Evolutionary conservation across 2,113 vertebrate genomes (phyloP).

Genomic region (Puma concolor): DNA sequence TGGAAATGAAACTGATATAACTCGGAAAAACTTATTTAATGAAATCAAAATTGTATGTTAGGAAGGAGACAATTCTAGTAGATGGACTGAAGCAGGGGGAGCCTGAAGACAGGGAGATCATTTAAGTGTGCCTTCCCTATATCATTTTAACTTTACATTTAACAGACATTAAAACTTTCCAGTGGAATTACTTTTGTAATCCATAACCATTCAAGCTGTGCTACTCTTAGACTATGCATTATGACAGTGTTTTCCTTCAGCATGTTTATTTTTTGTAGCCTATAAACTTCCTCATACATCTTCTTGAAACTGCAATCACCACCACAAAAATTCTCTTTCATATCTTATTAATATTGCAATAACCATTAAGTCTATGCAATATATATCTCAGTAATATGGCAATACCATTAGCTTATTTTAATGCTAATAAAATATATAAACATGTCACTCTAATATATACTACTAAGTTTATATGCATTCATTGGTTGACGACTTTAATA

Average conservation of each 20-base stretch:
- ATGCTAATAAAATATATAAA: slow-evolving; percentile 79
- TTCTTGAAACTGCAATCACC: slow-evolving; percentile 77
- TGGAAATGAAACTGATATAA: background rate
- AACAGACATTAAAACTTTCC: slow-evolving; percentile 39
- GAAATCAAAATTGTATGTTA: background rate
- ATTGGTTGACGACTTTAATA: slow-evolving; percentile 51
- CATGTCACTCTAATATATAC: slow-evolving; percentile 53
- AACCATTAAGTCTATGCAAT: slow-evolving; percentile 69
- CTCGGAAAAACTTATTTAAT: background rate
- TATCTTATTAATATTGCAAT: slow-evolving; percentile 79
- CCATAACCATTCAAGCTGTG: slow-evolving; percentile 37
- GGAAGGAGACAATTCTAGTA: background rate
- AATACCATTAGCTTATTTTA: slow-evolving; percentile 78
- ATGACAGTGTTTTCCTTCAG: slow-evolving; percentile 61
- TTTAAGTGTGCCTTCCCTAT: background rate
- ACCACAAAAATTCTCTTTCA: slow-evolving; percentile 57
- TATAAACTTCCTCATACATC: slow-evolving; percentile 68
- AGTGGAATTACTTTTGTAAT: background rate
- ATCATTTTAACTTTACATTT: slow-evolving; percentile 33
- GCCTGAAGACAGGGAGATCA: background rate
- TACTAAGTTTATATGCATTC: slow-evolving; percentile 37
- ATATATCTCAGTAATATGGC: slow-evolving; percentile 73
- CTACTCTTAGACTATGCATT: slow-evolving; percentile 9
- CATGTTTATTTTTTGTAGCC: slow-evolving; percentile 61
- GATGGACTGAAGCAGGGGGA: background rate